Conservation (phyloP, 2,797 vertebrate species). For the Halcyon leucocephala region DNA sequence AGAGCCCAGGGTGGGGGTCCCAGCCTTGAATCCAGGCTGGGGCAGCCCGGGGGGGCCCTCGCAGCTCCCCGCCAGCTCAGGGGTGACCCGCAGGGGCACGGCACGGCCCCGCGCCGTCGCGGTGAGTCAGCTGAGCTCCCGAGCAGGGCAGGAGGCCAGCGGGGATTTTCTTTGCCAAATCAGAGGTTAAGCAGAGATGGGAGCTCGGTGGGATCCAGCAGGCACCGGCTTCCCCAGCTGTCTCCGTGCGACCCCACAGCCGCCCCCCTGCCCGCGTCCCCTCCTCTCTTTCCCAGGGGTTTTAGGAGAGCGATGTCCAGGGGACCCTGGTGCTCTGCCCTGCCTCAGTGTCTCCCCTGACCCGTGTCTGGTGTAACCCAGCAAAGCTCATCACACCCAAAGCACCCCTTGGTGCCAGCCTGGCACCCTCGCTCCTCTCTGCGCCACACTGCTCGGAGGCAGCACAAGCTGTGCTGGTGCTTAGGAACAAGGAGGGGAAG, state of each 20-base stretch:
- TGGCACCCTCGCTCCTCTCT: background rate
- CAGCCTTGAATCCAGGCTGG: background rate
- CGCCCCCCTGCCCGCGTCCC: background rate
- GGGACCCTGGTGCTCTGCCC: rapidly evolving
- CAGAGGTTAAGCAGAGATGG: conserved; percentile 41
- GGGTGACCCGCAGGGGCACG: background rate
- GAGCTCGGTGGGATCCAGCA: conserved; percentile 21
- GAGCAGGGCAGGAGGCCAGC: conserved; percentile 58
- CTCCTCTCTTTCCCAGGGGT: background rate
- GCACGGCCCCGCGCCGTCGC: conserved; percentile 12
- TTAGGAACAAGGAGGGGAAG: background rate
- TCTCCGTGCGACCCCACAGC: rapidly evolving
- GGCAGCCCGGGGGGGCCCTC: background rate
- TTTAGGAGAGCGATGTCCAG: background rate
- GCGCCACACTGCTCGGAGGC: background rate
- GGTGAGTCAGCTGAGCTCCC: conserved; percentile 48
- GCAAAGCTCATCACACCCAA: background rate
- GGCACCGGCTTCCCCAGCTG: background rate
- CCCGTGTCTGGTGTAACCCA: rapidly evolving
- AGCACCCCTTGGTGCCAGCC: background rate
- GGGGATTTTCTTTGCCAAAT: conserved; percentile 57
- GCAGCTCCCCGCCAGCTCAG: rapidly evolving
- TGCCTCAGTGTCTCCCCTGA: background rate
- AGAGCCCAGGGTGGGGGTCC: background rate
- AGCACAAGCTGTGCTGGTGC: background rate